phyloP scores from a whole-genome alignment of 2,113 vertebrate genomes.

The Lontra canadensis region DNA sequence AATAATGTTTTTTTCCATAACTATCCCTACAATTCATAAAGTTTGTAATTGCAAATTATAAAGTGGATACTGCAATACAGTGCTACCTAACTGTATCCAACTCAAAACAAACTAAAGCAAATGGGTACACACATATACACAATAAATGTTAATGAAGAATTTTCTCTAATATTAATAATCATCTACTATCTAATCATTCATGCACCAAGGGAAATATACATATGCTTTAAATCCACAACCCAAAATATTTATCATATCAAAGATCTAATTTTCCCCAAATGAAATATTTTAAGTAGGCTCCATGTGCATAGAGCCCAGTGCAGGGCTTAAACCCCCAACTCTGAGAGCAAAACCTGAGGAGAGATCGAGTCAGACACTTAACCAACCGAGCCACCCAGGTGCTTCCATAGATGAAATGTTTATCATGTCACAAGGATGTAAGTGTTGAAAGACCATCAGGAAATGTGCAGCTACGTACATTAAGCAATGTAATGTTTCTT shows the following conservation, averaged over 20 bases:
- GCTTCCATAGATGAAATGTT: background rate
- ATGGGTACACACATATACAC: background rate
- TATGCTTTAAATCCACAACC: background rate
- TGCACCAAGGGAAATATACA: background rate
- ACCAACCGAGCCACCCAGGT: background rate
- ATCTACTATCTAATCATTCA: background rate
- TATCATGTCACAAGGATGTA: background rate
- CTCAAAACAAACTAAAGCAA: background rate
- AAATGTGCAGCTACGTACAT: background rate
- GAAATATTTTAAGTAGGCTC: background rate
- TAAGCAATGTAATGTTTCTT: background rate
- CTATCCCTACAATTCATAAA: background rate
- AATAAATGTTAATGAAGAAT: background rate
- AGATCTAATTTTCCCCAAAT: background rate
- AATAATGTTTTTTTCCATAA: constrained; percentile 35
- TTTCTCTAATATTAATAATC: constrained; percentile 13
- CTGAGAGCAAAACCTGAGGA: background rate
- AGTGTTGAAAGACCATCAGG: background rate
- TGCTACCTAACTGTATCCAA: background rate
- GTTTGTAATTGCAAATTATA: background rate
- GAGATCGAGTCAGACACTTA: background rate
- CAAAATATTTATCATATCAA: background rate
- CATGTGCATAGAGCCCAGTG: background rate
- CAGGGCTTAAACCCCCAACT: background rate
- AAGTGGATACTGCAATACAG: background rate